phyloP scores from a whole-genome alignment of 2,113 vertebrate species.

The Heterocephalus glaber region DNA sequence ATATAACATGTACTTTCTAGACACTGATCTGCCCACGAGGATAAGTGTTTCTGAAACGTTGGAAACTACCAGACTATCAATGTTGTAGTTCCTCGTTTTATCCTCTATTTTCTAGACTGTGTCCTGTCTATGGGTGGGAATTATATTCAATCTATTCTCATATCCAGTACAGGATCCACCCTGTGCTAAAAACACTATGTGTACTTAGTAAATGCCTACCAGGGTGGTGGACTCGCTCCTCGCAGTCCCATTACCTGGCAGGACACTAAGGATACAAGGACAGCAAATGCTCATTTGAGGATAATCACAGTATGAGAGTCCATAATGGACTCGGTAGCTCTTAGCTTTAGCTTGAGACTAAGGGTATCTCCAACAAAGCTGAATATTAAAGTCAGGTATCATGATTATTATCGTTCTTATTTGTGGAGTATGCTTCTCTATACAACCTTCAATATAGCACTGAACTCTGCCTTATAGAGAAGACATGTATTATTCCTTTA shows the following conservation, averaged over 20 bases:
- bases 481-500: background rate
- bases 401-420: background rate
- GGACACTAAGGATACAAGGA: background rate
- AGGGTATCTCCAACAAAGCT: background rate
- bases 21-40: background rate
- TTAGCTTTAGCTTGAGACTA: background rate
- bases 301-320: background rate
- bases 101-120: background rate
- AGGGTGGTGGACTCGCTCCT: no score
- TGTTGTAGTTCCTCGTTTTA: background rate
- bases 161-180: background rate
- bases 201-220: background rate
- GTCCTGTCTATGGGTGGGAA: background rate
- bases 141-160: background rate
- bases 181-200: background rate
- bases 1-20: background rate
- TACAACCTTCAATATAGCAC: background rate
- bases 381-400: background rate
- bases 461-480: background rate
- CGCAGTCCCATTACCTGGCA: background rate
- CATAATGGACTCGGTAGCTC: background rate
- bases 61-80: no score
- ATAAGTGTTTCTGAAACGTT: background rate
- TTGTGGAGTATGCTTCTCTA: background rate
- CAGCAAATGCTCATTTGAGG: background rate